Percentiles rank a stretch among this genome's conserved stretches.
These are phyloP conservation scores for Serinus canaria DNA, from an alignment of 2,113 vertebrate genomes.

Conservation along the genomic window DNA sequence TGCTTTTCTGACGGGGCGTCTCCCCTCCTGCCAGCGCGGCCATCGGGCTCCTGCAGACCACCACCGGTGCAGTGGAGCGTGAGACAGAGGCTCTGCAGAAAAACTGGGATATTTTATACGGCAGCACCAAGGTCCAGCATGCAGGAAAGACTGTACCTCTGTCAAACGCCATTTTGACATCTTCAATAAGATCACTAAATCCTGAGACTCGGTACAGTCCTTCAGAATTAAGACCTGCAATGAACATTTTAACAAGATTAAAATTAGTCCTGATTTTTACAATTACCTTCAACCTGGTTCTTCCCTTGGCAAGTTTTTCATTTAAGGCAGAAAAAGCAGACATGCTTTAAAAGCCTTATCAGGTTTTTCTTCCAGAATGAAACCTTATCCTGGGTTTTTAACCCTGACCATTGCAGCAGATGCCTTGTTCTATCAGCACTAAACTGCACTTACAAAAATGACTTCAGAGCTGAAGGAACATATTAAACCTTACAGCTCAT, in stretches of 20 bases:
- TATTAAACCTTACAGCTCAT: constrained; percentile 7
- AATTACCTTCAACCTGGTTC: neutral
- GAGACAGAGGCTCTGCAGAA: neutral
- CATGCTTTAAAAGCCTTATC: constrained; percentile 14
- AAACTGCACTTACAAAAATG: neutral
- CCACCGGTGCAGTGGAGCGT: neutral
- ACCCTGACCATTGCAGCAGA: neutral
- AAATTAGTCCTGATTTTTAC: neutral
- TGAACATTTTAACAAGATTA: neutral
- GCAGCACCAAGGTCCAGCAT: neutral
- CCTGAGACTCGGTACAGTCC: constrained; percentile 97
- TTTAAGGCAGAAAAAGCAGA: neutral
- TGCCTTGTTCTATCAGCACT: constrained; percentile 8
- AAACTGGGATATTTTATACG: neutral
- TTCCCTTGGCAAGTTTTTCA: neutral
- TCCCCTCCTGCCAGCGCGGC: neutral
- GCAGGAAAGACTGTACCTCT: constrained; percentile 81
- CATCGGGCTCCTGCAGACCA: neutral
- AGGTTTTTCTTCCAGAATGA: constrained; percentile 31
- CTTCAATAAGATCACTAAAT: constrained; percentile 98
- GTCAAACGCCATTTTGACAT: constrained; percentile 98
- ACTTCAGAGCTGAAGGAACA: constrained; percentile 45
- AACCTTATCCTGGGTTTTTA: constrained; percentile 26
- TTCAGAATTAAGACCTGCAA: constrained; percentile 93
- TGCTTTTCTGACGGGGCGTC: neutral